A percentile compares a stretch with the other conserved stretches of the same genome.
Conservation (phyloP, 2,888 invertebrate genomes). For the Eretmocerus hayati region DNA sequence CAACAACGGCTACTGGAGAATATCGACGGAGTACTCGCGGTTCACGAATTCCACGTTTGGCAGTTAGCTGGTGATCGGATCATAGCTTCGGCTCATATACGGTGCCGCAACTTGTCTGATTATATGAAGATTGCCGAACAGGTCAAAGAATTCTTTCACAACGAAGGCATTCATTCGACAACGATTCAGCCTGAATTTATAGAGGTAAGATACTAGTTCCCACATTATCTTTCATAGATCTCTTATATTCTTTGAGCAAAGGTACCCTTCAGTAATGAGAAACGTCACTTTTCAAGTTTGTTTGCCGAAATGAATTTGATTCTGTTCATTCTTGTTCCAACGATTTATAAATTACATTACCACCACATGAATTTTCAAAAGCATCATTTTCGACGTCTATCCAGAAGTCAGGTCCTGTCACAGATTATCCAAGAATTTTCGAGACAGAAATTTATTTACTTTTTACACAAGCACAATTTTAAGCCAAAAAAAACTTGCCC, state of each 20-base stretch:
- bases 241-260: no score
- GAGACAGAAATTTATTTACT: no score
- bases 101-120: constrained; percentile 87
- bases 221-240: not conserved
- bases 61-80: constrained; percentile 94
- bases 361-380: no score
- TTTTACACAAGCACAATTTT: no score
- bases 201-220: constrained; percentile 54
- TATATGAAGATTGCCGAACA: constrained; percentile 96
- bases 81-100: constrained; percentile 94
- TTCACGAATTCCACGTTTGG: constrained; percentile 99
- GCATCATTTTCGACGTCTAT: no score
- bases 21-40: constrained; percentile 89
- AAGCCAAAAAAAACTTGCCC: not conserved
- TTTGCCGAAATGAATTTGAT: not conserved
- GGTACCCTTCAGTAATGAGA: no score
- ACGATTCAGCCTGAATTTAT: constrained; percentile 98
- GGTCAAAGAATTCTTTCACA: constrained; percentile 95
- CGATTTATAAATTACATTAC: no score
- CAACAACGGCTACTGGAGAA: constrained; percentile 79
- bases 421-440: no score
- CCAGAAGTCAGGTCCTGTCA: no score
- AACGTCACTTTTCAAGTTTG: no score
- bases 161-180: constrained; percentile 97
- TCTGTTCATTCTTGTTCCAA: not conserved